Evolutionary conservation across 2,888 invertebrate genomes (phyloP).

Genomic region (Papilio elwesi): DNA sequence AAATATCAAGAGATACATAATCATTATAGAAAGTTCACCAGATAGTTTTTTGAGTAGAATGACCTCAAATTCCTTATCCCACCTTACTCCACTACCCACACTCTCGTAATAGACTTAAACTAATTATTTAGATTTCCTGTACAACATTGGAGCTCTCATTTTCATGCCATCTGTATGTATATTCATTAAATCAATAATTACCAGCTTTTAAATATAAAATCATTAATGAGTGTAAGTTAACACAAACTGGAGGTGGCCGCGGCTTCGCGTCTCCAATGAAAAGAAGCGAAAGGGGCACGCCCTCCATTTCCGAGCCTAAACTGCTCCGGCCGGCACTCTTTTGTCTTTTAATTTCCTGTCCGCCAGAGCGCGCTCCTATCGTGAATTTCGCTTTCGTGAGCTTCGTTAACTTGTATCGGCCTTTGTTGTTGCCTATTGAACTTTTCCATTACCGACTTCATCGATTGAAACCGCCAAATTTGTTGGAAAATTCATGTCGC

Average conservation of each 20-base stretch:
- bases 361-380: conserved; percentile 73
- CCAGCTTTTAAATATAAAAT: conserved; percentile 7
- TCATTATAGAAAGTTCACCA: background rate
- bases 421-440: conserved; percentile 82
- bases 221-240: conserved; percentile 49
- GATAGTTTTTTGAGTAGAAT: too few species aligned
- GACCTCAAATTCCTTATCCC: too few species aligned
- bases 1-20: conserved; percentile 42
- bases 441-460: conserved; percentile 80
- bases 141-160: too few species aligned
- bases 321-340: conserved; percentile 77
- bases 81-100: too few species aligned
- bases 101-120: too few species aligned
- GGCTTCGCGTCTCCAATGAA: conserved; percentile 61
- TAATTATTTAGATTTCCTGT: too few species aligned
- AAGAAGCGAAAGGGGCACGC: conserved; percentile 66
- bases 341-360: conserved; percentile 84
- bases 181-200: background rate
- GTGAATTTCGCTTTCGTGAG: conserved; percentile 80
- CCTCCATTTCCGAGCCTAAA: conserved; percentile 78
- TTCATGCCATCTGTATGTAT: background rate
- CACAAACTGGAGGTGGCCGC: conserved; percentile 58
- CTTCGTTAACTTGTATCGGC: conserved; percentile 81
- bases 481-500: conserved; percentile 72
- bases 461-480: conserved; percentile 80